Evolutionary conservation across 1,140 invertebrate genomes (phyloP), one percentile per base, ranked within the genome.

Genomic region (Pectinophora gossypiella): DNA sequence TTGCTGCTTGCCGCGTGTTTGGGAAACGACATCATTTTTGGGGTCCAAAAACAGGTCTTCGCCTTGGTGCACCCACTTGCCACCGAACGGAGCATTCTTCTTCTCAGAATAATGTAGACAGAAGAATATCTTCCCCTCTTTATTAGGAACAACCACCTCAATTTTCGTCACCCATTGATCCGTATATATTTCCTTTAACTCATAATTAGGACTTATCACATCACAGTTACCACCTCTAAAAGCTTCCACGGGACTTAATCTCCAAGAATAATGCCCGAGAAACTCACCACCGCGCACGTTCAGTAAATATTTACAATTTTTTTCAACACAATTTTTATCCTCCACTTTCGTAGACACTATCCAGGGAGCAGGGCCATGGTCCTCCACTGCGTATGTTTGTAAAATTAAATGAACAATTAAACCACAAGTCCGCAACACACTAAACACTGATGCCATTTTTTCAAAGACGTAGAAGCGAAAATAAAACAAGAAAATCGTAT

Each of bases 371-470:
- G 40, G 49, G n/a, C 51, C 46, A 32, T 35, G 62, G 61, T 69
- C 57, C 10, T 61, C 51, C 0, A 40, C 51, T 56, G 71, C 66
- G 56, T 62, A 53, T 72, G 80, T 72, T 48, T 67, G 56, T 53
- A 74, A 63, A 60, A 79, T 57, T 58, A 87, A 48, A 61, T 55
- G 75, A 48, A 76, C 59, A 48, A 84, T 65, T 82, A 85, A 76
- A 66, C 82, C 76, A 83, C 82, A 85, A 88, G 85, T 88, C 85
- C 85, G 85, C 48, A 83, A 74, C 58, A 77, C 59, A 70, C 64
- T 76, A 56, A 46, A 64, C 57, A 71, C 68, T 72, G 64, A 56
- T 60, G 75, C 76, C 85, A 88, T 88, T 63, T 79, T 82, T 62
- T 61, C 20, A 21, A 43, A 57, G 43, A 46, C 58, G 45, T 50